Percentiles rank a stretch among this genome's conserved stretches.
Conservation (phyloP, 2,797 vertebrate species). For the Botia kubotai region DNA sequence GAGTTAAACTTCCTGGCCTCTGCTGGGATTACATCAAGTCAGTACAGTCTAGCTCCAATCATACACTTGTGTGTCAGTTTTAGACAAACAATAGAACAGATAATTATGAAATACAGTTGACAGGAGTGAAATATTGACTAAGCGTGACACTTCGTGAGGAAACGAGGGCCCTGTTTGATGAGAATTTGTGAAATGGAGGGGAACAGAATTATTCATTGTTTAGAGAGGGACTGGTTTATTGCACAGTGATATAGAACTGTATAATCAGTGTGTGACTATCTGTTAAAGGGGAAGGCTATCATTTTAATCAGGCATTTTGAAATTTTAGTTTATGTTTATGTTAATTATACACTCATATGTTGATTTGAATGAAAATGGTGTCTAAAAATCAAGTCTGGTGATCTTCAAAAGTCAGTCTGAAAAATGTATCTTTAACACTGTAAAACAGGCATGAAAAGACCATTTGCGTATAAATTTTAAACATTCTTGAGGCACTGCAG, state of each 20-base stretch:
- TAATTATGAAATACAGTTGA: constrained; percentile 43
- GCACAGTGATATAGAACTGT: not conserved
- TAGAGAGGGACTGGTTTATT: constrained; percentile 9
- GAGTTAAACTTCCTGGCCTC: not conserved
- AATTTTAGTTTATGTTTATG: too few species aligned
- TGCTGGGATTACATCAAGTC: not conserved
- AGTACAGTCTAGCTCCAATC: not conserved
- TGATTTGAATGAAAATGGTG: not conserved
- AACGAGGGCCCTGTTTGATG: not conserved
- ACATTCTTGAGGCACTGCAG: not conserved
- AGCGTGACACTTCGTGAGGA: constrained; percentile 20
- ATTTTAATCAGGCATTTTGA: too few species aligned
- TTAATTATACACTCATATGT: not conserved
- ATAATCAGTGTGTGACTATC: too few species aligned
- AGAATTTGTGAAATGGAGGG: constrained; percentile 16
- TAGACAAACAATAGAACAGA: constrained; percentile 44
- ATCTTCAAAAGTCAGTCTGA: not conserved
- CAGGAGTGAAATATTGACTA: constrained; percentile 48
- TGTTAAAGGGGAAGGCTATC: too few species aligned
- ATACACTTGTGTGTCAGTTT: constrained; percentile 23
- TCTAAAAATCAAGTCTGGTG: not conserved
- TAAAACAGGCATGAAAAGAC: not conserved
- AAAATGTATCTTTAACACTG: not conserved
- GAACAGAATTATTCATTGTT: constrained; percentile 48
- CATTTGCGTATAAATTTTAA: not conserved